Conservation (phyloP, 2,888 invertebrate species). For the Drosophila anomalipes region DNA sequence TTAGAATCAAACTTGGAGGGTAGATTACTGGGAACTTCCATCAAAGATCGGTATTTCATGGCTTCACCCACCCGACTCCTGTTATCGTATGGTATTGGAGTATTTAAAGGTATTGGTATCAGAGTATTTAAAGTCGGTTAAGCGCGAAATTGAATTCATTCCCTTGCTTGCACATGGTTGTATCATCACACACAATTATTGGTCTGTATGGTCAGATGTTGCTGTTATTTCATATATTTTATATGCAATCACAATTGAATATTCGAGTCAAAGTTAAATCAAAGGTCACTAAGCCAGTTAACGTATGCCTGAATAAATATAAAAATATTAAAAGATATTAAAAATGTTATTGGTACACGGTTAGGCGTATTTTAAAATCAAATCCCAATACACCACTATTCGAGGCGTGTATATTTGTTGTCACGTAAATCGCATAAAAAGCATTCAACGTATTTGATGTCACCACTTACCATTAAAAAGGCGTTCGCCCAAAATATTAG, state of each 20-base stretch:
- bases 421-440: conserved; percentile 63
- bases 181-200: too few species aligned
- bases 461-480: conserved; percentile 58
- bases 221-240: background rate
- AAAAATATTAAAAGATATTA: background rate
- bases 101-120: too few species aligned
- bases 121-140: too few species aligned
- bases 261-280: background rate
- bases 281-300: background rate
- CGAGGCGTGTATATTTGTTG: background rate
- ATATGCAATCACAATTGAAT: background rate
- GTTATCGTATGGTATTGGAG: too few species aligned
- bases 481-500: conserved; percentile 24
- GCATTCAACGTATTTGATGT: conserved; percentile 54
- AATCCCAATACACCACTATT: background rate
- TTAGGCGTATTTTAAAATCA: background rate
- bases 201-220: too few species aligned
- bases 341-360: background rate
- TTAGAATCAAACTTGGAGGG: too few species aligned
- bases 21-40: too few species aligned
- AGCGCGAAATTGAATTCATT: background rate
- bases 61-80: too few species aligned
- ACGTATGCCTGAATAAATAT: background rate
- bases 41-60: too few species aligned
- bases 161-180: background rate